Conservation (phyloP, 2,888 invertebrate species). For the Drosophila mimica region DNA sequence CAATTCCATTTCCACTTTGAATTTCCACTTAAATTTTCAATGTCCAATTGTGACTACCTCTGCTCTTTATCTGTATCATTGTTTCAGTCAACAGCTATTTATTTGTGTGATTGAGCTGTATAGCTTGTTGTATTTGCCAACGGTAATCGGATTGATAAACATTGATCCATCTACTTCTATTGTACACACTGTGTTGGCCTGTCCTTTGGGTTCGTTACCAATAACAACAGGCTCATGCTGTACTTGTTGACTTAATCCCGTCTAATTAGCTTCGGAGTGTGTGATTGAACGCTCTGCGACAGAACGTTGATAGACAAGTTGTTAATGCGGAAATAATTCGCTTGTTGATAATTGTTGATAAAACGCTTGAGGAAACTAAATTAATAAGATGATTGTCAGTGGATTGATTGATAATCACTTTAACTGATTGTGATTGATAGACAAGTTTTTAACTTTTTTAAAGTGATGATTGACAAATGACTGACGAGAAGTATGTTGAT, state of each 20-base stretch:
- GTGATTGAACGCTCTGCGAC: constrained; percentile 1
- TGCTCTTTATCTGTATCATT: constrained; percentile 7
- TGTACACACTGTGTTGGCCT: constrained; percentile 27
- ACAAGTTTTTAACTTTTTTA: background rate
- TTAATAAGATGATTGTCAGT: background rate
- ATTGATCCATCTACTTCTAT: constrained; percentile 34
- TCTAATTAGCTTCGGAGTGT: constrained; percentile 26
- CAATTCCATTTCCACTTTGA: background rate
- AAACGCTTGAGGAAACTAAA: background rate
- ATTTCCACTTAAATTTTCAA: background rate
- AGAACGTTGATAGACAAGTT: background rate
- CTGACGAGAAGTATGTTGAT: no score
- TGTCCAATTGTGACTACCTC: background rate
- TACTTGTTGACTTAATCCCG: constrained; percentile 27
- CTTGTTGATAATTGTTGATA: background rate
- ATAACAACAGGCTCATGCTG: constrained; percentile 3
- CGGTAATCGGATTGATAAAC: constrained; percentile 56
- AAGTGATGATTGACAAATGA: no score
- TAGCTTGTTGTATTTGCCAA: constrained; percentile 42
- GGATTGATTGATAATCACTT: background rate
- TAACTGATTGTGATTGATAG: background rate
- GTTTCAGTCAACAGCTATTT: constrained; percentile 20
- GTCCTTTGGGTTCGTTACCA: constrained; percentile 15
- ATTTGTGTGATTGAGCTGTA: constrained; percentile 28
- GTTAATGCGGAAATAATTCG: constrained; percentile 2